Evolutionary conservation across 2,797 vertebrate genomes (phyloP).

Genomic region (Okamejei kenojei): DNA sequence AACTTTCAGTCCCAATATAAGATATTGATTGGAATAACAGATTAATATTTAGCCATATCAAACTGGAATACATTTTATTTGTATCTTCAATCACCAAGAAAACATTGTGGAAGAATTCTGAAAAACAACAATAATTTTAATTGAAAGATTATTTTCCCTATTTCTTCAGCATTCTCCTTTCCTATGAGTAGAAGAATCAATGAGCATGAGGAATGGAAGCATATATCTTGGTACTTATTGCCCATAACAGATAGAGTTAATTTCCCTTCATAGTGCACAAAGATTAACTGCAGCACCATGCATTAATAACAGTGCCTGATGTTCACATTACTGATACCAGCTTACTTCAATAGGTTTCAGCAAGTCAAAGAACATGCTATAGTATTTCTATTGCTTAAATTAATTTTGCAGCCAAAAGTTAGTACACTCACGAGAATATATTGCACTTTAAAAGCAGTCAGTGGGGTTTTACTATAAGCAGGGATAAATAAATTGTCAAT

Average conservation of each 20-base stretch:
- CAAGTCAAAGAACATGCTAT: background rate
- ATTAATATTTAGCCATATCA: background rate
- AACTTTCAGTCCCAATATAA: background rate
- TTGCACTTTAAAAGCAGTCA: background rate
- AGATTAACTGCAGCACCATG: background rate
- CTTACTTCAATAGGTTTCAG: background rate
- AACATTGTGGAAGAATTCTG: background rate
- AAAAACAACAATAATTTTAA: background rate
- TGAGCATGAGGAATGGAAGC: background rate
- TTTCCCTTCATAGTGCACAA: background rate
- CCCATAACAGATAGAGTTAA: no score
- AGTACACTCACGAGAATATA: background rate
- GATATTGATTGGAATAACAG: background rate
- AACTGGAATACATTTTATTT: background rate
- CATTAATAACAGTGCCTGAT: background rate
- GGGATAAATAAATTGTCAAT: background rate
- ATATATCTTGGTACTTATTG: background rate
- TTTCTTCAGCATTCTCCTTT: background rate
- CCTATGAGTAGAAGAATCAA: no score
- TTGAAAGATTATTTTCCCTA: background rate
- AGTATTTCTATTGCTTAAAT: background rate
- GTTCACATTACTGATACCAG: background rate
- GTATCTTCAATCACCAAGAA: background rate
- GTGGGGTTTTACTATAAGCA: background rate
- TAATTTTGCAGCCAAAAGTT: background rate